phyloP scores from a whole-genome alignment of 2,113 vertebrate species.

The Salvelinus alpinus region DNA sequence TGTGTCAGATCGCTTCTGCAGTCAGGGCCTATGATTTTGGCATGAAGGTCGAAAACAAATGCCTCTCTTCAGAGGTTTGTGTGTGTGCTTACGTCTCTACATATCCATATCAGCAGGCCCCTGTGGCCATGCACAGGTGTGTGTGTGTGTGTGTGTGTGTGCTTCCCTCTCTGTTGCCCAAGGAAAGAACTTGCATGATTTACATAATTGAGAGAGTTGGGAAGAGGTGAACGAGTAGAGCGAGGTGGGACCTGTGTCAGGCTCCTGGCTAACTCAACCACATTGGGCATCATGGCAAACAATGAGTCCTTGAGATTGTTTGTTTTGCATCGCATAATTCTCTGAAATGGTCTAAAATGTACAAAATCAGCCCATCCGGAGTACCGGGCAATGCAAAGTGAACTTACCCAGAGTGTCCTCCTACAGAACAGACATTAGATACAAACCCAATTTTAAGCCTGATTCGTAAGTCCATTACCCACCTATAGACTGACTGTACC shows the following conservation, averaged over 20 bases:
- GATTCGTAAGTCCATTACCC: too few species aligned
- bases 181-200: not conserved
- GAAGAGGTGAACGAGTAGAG: not conserved
- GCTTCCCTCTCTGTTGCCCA: not conserved
- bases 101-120: not conserved
- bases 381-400: too few species aligned
- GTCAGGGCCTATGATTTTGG: not conserved
- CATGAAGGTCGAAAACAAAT: not conserved
- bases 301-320: too few species aligned
- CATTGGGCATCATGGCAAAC: too few species aligned
- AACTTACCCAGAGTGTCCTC: too few species aligned
- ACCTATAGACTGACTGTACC: not conserved
- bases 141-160: constrained; percentile 9
- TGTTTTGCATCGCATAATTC: too few species aligned
- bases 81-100: not conserved
- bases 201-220: not conserved
- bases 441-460: too few species aligned
- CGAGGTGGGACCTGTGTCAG: not conserved
- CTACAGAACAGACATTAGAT: too few species aligned
- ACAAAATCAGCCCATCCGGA: too few species aligned
- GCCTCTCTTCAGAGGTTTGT: not conserved
- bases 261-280: too few species aligned
- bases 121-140: not conserved
- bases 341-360: too few species aligned
- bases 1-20: not conserved